A percentile compares a stretch with the other conserved stretches of the same genome.
These are phyloP conservation scores for Nipponia nippon DNA, from an alignment of 2,113 vertebrate genomes.

Conservation along the genomic window DNA sequence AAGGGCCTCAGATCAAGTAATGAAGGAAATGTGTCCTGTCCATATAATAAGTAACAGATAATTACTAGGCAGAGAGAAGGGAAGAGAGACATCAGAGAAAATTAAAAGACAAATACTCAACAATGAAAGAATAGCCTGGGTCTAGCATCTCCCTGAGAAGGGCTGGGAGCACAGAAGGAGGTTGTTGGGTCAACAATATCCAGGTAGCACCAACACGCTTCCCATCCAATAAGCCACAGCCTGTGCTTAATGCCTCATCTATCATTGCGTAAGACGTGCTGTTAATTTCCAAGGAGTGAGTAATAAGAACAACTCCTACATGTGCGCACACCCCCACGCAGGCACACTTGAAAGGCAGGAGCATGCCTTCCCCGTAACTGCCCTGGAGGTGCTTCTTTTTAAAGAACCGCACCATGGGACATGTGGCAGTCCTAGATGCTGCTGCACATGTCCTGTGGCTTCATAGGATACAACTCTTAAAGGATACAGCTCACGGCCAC, in stretches of 20 bases:
- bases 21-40: not conserved
- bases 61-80: not conserved
- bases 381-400: not conserved
- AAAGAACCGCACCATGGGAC: rapidly evolving
- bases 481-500: not conserved
- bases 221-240: not conserved
- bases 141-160: not conserved
- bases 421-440: not conserved
- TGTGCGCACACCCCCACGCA: rapidly evolving
- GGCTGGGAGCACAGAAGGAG: not conserved
- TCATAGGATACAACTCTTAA: not conserved
- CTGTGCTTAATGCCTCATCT: not conserved
- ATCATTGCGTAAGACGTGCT: not conserved
- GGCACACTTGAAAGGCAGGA: not conserved
- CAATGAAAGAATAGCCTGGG: not conserved
- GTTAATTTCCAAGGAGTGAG: not conserved
- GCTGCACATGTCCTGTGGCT: not conserved
- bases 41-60: not conserved
- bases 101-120: not conserved
- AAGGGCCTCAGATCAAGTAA: not conserved
- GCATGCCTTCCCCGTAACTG: not conserved
- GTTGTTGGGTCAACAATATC: not conserved
- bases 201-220: not conserved
- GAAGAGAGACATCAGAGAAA: not conserved
- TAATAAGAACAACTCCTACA: not conserved